phyloP scores from a whole-genome alignment of 1,140 invertebrate genomes.

The Dendrolimus kikuchii region DNA sequence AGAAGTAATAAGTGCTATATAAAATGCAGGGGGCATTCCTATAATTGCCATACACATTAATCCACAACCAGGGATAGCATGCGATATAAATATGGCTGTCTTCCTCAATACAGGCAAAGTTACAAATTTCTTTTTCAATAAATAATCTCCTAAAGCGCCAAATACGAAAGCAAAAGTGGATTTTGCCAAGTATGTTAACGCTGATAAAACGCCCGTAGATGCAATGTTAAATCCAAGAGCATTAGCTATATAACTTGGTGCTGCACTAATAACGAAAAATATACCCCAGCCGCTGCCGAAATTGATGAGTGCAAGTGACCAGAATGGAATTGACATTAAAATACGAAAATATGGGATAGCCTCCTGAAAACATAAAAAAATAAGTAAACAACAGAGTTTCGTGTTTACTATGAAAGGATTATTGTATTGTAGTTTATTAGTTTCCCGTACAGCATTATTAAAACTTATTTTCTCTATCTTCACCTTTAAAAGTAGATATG shows the following conservation, averaged over 20 bases:
- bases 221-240: slow-evolving; percentile 7
- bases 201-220: slow-evolving; percentile 8
- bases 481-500: no score
- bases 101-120: slow-evolving; percentile 6
- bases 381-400: background rate
- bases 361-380: slow-evolving; percentile 1
- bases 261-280: slow-evolving; percentile 9
- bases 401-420: background rate
- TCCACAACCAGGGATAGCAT: slow-evolving; percentile 4
- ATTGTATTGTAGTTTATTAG: no score
- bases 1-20: slow-evolving; percentile 3
- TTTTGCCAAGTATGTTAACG: slow-evolving; percentile 6
- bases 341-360: slow-evolving; percentile 3
- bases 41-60: slow-evolving; percentile 6
- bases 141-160: slow-evolving; percentile 7
- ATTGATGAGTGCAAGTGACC: slow-evolving; percentile 4
- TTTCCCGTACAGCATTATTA: no score
- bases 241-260: slow-evolving; percentile 10
- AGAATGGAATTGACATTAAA: slow-evolving; percentile 8
- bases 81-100: slow-evolving; percentile 2
- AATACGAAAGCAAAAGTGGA: slow-evolving; percentile 2
- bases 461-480: no score
- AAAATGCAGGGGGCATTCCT: slow-evolving; percentile 1
- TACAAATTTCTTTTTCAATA: slow-evolving; percentile 4
- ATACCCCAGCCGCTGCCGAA: slow-evolving; percentile 9